These are phyloP conservation scores for Nycticorax nycticorax DNA, from an alignment of 2,113 vertebrate genomes.

Conservation along the genomic window DNA sequence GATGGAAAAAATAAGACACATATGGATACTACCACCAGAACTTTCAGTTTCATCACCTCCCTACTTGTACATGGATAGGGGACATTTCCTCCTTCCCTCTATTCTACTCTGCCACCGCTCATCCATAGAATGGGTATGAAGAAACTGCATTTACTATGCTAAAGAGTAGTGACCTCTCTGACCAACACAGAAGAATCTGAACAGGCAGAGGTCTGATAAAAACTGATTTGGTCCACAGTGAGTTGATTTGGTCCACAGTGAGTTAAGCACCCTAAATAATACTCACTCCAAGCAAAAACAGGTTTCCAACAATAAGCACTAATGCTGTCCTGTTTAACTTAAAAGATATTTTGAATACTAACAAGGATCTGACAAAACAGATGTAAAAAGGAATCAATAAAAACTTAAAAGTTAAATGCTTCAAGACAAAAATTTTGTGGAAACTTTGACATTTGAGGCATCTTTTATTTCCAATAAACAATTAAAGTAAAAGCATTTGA, in stretches of 20 bases:
- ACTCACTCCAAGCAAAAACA: background rate
- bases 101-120: background rate
- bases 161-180: background rate
- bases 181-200: background rate
- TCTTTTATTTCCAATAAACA: background rate
- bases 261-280: background rate
- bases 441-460: background rate
- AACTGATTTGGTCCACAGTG: background rate
- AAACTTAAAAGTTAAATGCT: background rate
- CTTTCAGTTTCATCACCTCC: background rate
- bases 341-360: background rate
- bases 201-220: background rate
- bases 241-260: background rate
- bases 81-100: background rate
- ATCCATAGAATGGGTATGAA: background rate
- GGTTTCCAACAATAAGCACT: background rate
- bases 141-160: background rate
- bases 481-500: background rate
- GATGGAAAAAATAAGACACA: background rate
- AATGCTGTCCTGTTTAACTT: background rate
- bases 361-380: background rate
- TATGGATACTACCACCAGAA: background rate
- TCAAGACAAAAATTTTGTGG: background rate
- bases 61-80: fast-evolving
- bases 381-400: background rate